Base-by-base conservation (phyloP, 2,888 invertebrate genomes). In the Cyaniris semiargus region DNA sequence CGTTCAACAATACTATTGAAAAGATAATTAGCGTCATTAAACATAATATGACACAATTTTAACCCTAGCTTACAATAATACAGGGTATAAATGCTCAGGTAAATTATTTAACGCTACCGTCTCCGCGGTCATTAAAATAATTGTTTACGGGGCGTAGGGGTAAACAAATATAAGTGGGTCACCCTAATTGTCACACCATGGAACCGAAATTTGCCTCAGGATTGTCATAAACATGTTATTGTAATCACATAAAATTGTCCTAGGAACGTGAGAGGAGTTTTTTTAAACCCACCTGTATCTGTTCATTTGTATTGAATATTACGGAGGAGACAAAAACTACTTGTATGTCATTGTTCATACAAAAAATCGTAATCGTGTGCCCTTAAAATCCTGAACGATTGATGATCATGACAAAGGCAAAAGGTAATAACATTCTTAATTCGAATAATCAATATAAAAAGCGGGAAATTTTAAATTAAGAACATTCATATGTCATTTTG, bases 371-470 rank as follows among this genome's bases (percentile, higher is more conserved):
- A 58, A 58, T n/a, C n/a, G 21, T 58, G 58, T 21, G n/a, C n/a
- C 6, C 7, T 58, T 23, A 60, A 60, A 60, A 60, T 21, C 23
- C 2, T 23, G 23, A 60, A 53, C 21, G 8, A 21, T 58, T n/a
- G 7, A 21, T 8, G n/a, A 4, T 21, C 21, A 21, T 58, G 13
- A 1, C 27, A 6, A 15, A 66, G 66, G 66, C 23, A 27, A 66
- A 21, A 60, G 8, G 18, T 66, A 66, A 66, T n/a, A 27, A 48
- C 18, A 53, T 74, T 74, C 74, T 18, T 15, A 15, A 74, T 48
- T 74, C 27, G 27, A 48, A 74, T 74, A 74, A 74, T 74, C 74
- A 74, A 74, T 74, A 74, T 74, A 72, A 74, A 74, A 53, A 53
- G 53, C 48, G 74, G 74, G 53, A 23, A 74, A 74, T 18, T 74